Percentiles rank a stretch among this genome's conserved stretches.
These are phyloP conservation scores for Paramisgurnus dabryanus DNA, from an alignment of 2,113 vertebrate species.

Conservation along the genomic window DNA sequence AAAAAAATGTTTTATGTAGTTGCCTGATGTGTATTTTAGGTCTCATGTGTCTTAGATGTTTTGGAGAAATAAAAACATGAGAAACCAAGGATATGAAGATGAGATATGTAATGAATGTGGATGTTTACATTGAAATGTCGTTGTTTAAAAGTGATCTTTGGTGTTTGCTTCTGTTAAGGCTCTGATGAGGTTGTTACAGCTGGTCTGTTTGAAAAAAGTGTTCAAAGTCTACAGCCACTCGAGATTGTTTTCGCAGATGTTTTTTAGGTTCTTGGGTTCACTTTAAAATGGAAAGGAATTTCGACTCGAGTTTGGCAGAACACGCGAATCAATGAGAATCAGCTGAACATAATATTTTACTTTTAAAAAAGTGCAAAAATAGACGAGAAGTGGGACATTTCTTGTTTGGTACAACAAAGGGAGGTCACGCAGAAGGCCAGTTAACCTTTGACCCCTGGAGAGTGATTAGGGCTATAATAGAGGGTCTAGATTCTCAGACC, in stretches of 20 bases:
- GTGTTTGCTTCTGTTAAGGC: constrained; percentile 57
- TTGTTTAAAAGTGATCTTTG: too few relatives aligned
- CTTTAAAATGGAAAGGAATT: constrained; percentile 83
- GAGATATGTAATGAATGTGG: too few relatives aligned
- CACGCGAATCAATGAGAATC: constrained; percentile 70
- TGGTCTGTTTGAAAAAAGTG: constrained; percentile 78
- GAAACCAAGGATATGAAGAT: too few relatives aligned
- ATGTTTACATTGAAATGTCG: too few relatives aligned
- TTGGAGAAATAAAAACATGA: too few relatives aligned
- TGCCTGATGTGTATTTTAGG: too few relatives aligned
- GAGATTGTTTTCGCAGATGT: constrained; percentile 94
- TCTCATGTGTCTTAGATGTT: too few relatives aligned
- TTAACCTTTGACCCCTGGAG: constrained; percentile 43
- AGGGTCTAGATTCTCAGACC: constrained; percentile 6
- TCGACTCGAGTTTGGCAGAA: constrained; percentile 70
- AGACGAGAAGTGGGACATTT: constrained; percentile 30
- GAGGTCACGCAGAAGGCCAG: constrained; percentile 37
- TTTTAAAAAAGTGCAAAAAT: constrained; percentile 68
- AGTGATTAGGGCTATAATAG: constrained; percentile 44
- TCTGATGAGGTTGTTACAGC: constrained; percentile 83
- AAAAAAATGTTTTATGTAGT: too few relatives aligned
- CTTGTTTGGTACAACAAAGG: constrained; percentile 49
- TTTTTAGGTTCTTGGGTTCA: constrained; percentile 69
- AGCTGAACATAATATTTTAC: constrained; percentile 73
- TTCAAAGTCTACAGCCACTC: constrained; percentile 88